Evolutionary conservation across 1,140 invertebrate species (phyloP).

Genomic region (Drosophila sucinea): DNA sequence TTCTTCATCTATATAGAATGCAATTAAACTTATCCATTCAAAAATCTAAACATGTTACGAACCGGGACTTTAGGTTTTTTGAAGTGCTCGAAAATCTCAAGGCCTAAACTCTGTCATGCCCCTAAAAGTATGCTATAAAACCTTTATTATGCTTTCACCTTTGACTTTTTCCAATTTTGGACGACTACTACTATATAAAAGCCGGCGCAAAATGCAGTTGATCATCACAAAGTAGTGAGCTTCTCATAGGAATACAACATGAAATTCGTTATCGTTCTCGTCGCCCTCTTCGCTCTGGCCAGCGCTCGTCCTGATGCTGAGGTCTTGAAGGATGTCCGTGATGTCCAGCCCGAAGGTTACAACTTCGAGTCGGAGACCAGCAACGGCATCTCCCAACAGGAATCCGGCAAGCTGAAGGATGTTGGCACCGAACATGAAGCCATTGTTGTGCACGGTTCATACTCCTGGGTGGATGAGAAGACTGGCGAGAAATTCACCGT

Average conservation of each 20-base stretch:
- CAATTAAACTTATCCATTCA: no score
- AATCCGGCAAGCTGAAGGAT: conserved; percentile 50
- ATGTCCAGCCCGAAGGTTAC: conserved; percentile 46
- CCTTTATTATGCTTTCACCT: conserved; percentile 27
- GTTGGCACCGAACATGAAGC: conserved; percentile 68
- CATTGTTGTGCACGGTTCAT: conserved; percentile 85
- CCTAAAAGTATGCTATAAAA: no score
- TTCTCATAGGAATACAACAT: conserved; percentile 44
- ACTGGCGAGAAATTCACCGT: conserved; percentile 86
- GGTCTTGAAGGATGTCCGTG: neutral
- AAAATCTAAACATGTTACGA: no score
- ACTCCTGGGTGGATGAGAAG: conserved; percentile 85
- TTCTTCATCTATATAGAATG: no score
- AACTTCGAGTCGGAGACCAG: conserved; percentile 60
- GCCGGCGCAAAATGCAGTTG: conserved; percentile 27
- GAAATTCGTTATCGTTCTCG: conserved; percentile 72
- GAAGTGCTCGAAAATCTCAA: no score
- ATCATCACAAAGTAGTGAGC: conserved; percentile 2
- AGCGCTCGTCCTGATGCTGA: conserved; percentile 27
- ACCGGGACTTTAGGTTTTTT: no score
- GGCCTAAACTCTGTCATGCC: no score
- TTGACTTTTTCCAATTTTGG: conserved; percentile 24
- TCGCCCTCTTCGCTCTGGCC: conserved; percentile 69
- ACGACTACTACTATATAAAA: conserved; percentile 30
- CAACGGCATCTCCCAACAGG: conserved; percentile 49